A percentile compares a stretch with the other conserved stretches of the same genome.
Evolutionary conservation across 2,888 invertebrate genomes (phyloP).

Genomic region (Eudasyphora cyanicolor): DNA sequence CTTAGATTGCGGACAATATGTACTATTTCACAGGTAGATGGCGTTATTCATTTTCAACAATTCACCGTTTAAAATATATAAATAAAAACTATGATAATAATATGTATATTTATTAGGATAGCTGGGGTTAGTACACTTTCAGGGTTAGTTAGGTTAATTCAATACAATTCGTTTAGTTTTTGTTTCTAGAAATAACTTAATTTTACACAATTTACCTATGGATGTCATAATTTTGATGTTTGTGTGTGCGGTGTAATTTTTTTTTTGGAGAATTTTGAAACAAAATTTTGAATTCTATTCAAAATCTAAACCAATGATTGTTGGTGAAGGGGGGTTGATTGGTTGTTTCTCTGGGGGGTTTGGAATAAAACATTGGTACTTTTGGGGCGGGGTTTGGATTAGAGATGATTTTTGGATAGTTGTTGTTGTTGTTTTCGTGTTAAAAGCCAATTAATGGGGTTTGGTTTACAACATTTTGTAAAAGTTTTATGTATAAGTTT

Average conservation of each 20-base stretch:
- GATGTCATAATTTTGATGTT: conserved; percentile 78
- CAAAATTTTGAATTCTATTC: conserved; percentile 58
- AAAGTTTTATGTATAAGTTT: no score
- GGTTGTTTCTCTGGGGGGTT: no score
- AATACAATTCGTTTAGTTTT: not conserved
- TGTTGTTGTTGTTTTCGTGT: not conserved
- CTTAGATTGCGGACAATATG: no score
- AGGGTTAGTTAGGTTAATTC: not conserved
- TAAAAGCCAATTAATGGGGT: conserved; percentile 50
- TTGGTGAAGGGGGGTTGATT: conserved; percentile 7
- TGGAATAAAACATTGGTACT: conserved; percentile 20
- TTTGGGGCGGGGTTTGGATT: not conserved
- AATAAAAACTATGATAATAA: no score
- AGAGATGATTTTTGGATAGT: not conserved
- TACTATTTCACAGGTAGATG: no score
- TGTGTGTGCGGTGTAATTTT: conserved; percentile 42
- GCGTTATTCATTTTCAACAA: no score
- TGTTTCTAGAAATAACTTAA: conserved; percentile 17
- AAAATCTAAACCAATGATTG: conserved; percentile 37
- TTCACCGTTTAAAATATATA: no score
- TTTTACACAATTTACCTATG: conserved; percentile 77
- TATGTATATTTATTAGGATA: no score
- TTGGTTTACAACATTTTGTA: conserved; percentile 49
- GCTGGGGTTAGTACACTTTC: not conserved
- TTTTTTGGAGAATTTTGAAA: conserved; percentile 49